Evolutionary conservation across 2,797 vertebrate genomes (phyloP).

Genomic region (Paramormyrops hopkinsi): DNA sequence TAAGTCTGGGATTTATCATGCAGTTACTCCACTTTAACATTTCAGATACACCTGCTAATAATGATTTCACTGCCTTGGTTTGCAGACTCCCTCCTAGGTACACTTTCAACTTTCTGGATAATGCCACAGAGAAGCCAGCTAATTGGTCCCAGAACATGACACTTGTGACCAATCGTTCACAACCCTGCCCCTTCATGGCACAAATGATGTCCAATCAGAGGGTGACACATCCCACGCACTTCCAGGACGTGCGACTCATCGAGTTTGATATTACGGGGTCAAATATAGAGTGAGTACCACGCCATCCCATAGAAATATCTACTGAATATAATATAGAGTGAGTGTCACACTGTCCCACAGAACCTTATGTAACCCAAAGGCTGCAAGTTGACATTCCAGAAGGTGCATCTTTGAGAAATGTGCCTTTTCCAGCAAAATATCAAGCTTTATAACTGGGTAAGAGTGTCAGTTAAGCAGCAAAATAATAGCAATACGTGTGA

Average conservation of each 20-base stretch:
- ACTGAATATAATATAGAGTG: slow-evolving; percentile 63
- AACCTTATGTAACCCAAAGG: background rate
- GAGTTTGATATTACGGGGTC: slow-evolving; percentile 79
- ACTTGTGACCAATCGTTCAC: slow-evolving; percentile 40
- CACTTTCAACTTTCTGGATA: slow-evolving; percentile 64
- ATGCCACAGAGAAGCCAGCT: background rate
- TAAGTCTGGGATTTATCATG: slow-evolving; percentile 56
- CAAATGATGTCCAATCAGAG: slow-evolving; percentile 67
- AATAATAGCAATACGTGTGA: background rate
- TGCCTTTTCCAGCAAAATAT: background rate
- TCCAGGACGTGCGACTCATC: slow-evolving; percentile 87
- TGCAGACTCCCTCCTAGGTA: slow-evolving; percentile 77
- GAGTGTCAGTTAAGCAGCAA: background rate
- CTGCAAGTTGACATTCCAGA: background rate
- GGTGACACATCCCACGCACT: slow-evolving; percentile 72
- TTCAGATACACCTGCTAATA: background rate
- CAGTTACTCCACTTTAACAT: background rate
- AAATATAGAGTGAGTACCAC: slow-evolving; percentile 67
- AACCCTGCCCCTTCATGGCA: slow-evolving; percentile 66
- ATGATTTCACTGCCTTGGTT: background rate
- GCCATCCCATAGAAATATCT: background rate
- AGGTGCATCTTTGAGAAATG: background rate
- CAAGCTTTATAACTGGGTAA: background rate
- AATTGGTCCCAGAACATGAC: slow-evolving; percentile 19
- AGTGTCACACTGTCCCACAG: slow-evolving; percentile 35